phyloP scores from a whole-genome alignment of 2,797 vertebrate species.

The Hoplostethus atlanticus region DNA sequence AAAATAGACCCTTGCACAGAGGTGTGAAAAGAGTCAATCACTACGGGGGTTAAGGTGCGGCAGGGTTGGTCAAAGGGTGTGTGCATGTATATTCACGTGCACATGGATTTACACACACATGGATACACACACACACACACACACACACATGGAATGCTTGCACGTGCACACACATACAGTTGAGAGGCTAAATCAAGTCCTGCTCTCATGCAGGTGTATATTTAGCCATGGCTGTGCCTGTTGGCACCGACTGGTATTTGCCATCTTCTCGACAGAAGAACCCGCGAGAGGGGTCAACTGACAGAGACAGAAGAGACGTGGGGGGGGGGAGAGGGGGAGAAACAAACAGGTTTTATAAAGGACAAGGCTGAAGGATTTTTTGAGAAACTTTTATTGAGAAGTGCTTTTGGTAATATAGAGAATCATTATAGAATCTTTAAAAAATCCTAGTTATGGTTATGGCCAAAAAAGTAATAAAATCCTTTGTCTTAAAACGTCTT shows the following conservation, averaged over 20 bases:
- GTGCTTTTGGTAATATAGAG: too few relatives aligned
- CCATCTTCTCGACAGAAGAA: slow-evolving; percentile 65
- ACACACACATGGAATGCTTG: background rate
- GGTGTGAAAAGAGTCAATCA: slow-evolving; percentile 51
- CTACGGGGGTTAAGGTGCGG: background rate
- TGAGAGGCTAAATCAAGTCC: slow-evolving; percentile 36
- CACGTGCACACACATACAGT: slow-evolving; percentile 24
- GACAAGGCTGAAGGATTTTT: background rate
- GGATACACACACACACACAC: background rate
- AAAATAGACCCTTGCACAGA: slow-evolving; percentile 56
- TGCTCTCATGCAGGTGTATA: slow-evolving; percentile 64
- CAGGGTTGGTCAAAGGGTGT: background rate
- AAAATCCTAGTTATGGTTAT: too few relatives aligned
- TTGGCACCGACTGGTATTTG: slow-evolving; percentile 70
- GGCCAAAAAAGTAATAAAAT: too few relatives aligned
- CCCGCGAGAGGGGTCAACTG: slow-evolving; percentile 53
- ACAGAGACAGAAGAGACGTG: slow-evolving; percentile 15
- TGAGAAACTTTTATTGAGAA: too few relatives aligned
- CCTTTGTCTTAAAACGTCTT: too few relatives aligned
- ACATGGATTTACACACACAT: background rate
- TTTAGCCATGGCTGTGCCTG: slow-evolving; percentile 58
- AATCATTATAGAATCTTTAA: too few relatives aligned
- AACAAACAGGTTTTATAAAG: slow-evolving; percentile 4
- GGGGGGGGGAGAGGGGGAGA: background rate
- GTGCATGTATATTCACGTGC: slow-evolving; percentile 12